A percentile compares a stretch with the other conserved stretches of the same genome.
Conservation (phyloP, 2,888 invertebrate genomes). For the Allolobophora icterica region DNA sequence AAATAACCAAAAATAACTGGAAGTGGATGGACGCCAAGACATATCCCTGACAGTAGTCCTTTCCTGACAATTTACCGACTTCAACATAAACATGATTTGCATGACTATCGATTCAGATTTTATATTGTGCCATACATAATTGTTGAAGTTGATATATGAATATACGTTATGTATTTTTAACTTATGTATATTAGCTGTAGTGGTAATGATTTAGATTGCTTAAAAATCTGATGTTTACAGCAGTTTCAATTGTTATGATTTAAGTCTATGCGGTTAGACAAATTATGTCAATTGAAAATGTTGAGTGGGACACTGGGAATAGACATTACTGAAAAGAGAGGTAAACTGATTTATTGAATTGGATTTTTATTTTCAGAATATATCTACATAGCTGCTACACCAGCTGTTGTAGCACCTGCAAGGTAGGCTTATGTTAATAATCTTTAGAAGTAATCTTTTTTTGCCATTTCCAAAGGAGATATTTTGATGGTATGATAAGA, state of each 20-base stretch:
- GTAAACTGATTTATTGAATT: background rate
- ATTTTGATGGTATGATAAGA: too few species aligned
- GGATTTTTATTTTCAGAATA: background rate
- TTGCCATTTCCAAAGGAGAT: background rate
- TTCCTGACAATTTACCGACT: background rate
- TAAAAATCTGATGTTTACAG: background rate
- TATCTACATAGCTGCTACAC: constrained; percentile 24
- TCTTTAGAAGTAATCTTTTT: background rate
- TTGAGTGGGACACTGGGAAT: background rate
- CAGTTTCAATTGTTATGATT: background rate
- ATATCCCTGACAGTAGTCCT: background rate
- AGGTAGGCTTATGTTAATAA: background rate
- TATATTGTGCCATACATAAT: background rate
- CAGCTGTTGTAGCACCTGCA: constrained; percentile 11
- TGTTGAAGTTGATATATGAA: background rate
- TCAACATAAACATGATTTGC: background rate
- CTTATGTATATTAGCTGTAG: background rate
- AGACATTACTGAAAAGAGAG: background rate
- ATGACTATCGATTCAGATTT: background rate
- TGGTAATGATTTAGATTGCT: background rate
- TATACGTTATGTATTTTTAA: background rate
- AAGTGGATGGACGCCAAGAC: background rate
- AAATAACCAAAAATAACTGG: background rate
- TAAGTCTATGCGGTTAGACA: background rate
- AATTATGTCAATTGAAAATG: too few species aligned